Evolutionary conservation across 2,113 vertebrate species (phyloP).

Genomic region (Isurus oxyrinchus): DNA sequence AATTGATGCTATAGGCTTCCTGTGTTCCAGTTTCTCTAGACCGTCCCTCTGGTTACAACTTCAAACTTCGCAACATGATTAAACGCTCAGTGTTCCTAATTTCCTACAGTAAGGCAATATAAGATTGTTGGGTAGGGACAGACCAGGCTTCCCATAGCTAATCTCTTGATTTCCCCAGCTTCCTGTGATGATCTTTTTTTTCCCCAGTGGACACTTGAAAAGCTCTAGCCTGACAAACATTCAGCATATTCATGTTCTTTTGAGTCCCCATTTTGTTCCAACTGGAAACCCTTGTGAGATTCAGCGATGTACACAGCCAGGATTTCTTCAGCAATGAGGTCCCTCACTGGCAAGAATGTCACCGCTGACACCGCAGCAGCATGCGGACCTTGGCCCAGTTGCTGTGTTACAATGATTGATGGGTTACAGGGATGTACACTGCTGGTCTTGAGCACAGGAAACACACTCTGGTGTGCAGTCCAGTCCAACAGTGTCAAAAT

Average conservation of each 20-base stretch:
- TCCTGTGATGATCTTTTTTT: not conserved
- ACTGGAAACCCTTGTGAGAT: not conserved
- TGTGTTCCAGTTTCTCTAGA: not conserved
- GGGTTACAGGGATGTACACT: constrained; percentile 18
- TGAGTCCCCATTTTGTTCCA: constrained; percentile 8
- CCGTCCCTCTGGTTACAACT: not conserved
- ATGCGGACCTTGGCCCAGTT: not conserved
- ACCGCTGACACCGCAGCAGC: not conserved
- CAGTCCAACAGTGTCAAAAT: not conserved
- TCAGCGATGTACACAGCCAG: not conserved
- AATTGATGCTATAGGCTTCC: not conserved
- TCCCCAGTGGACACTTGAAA: constrained; percentile 6
- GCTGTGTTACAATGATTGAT: constrained; percentile 22
- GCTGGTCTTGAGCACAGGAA: not conserved
- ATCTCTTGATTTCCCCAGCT: not conserved
- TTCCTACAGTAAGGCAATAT: not conserved
- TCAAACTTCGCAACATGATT: not conserved
- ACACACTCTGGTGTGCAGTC: not conserved
- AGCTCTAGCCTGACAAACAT: not conserved
- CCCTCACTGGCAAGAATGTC: not conserved
- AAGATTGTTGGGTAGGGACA: not conserved
- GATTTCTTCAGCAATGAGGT: not conserved
- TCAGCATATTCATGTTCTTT: not conserved
- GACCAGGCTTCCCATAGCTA: not conserved
- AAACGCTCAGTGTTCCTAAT: not conserved